Evolutionary conservation across 2,797 vertebrate genomes (phyloP).

Genomic region (Euthynnus affinis): DNA sequence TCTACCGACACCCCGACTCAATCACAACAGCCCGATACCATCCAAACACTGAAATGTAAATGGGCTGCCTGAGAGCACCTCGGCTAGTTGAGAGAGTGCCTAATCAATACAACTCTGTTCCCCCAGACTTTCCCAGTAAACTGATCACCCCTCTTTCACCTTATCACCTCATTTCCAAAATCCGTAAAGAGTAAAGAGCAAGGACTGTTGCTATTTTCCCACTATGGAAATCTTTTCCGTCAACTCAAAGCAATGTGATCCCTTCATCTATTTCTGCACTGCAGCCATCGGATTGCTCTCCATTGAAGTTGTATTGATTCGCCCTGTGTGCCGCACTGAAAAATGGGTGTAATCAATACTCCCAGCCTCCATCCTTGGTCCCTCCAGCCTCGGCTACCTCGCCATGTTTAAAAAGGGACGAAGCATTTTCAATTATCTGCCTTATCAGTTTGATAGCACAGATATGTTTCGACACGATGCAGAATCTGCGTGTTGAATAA

Average conservation of each 20-base stretch:
- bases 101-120: conserved; percentile 12
- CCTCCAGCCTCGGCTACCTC: conserved; percentile 18
- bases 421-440: conserved; percentile 18
- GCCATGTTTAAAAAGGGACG: conserved; percentile 5
- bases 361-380: conserved; percentile 24
- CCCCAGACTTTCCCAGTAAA: not conserved
- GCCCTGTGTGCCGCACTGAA: conserved; percentile 44
- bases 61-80: not conserved
- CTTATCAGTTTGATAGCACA: not conserved
- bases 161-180: conserved; percentile 31
- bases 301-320: conserved; percentile 74
- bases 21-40: not conserved
- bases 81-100: not conserved
- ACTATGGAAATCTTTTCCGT: conserved; percentile 44
- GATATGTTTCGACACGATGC: not conserved
- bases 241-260: conserved; percentile 60
- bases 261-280: conserved; percentile 68
- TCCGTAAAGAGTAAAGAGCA: not conserved
- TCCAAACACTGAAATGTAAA: not conserved
- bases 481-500: not conserved
- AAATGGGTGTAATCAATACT: conserved; percentile 57
- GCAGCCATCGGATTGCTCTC: conserved; percentile 58
- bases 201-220: conserved; percentile 33
- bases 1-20: not conserved
- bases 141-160: conserved; percentile 10